Evolutionary conservation across 2,797 vertebrate species (phyloP).

Genomic region (Acestrorhynchus altus): DNA sequence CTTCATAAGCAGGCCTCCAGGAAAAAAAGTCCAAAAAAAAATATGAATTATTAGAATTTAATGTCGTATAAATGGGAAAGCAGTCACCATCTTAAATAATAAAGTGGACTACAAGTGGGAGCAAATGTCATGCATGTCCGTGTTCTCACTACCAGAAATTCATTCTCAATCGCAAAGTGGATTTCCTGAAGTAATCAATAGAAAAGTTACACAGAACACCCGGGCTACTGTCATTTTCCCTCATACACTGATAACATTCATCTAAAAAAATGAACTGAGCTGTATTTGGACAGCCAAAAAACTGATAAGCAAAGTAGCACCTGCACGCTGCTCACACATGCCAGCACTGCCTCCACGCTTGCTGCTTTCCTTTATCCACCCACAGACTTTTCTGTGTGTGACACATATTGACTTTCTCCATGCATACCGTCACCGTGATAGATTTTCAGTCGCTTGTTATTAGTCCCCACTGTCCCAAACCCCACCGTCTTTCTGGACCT

Average conservation of each 20-base stretch:
- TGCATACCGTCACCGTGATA: constrained; percentile 53
- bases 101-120: no score
- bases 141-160: neutral
- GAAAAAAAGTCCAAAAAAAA: no score
- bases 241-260: constrained; percentile 35
- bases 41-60: no score
- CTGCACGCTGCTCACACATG: constrained; percentile 23
- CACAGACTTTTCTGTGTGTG: constrained; percentile 48
- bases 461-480: constrained; percentile 47
- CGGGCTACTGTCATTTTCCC: constrained; percentile 27
- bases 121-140: neutral
- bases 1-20: no score
- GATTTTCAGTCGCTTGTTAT: constrained; percentile 54
- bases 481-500: constrained; percentile 26
- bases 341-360: constrained; percentile 4
- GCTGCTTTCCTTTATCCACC: constrained; percentile 51
- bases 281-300: constrained; percentile 49
- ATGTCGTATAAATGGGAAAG: no score
- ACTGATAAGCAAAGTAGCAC: constrained; percentile 44
- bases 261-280: constrained; percentile 34
- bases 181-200: constrained; percentile 15
- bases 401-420: constrained; percentile 52
- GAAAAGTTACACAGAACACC: constrained; percentile 12
- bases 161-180: constrained; percentile 5
- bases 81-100: no score